Percentiles rank a stretch among this genome's conserved stretches.
Evolutionary conservation across 2,113 vertebrate species (phyloP).

Genomic region (Cacatua alba): DNA sequence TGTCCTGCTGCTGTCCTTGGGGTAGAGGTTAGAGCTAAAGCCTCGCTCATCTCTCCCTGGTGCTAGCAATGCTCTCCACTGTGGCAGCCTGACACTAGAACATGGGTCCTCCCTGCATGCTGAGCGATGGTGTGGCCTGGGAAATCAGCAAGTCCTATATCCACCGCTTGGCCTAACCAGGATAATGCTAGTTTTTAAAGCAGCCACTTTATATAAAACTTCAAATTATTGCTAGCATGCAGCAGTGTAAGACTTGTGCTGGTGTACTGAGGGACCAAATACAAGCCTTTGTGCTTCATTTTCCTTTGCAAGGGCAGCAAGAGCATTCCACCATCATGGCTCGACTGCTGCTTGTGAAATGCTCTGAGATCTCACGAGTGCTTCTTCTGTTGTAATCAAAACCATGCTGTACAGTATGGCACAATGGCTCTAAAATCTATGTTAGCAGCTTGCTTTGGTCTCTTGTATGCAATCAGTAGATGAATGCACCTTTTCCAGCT

Average conservation of each 20-base stretch:
- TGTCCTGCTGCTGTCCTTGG: not conserved
- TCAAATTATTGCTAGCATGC: not conserved
- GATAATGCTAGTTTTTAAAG: not conserved
- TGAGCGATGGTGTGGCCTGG: not conserved
- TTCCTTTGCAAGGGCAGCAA: not conserved
- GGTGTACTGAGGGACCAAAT: not conserved
- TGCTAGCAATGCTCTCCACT: not conserved
- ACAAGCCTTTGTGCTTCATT: not conserved
- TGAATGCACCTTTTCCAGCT: accelerated
- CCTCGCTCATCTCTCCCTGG: no score
- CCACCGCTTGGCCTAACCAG: not conserved
- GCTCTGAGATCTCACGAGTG: not conserved
- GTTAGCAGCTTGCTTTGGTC: not conserved
- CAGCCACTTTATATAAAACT: not conserved
- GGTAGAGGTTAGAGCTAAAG: not conserved
- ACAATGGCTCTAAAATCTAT: accelerated
- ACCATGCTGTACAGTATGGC: not conserved
- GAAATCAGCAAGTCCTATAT: not conserved
- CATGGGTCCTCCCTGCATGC: not conserved
- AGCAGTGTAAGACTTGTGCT: not conserved
- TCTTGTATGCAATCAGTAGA: no score
- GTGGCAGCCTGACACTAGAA: not conserved
- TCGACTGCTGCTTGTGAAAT: not conserved
- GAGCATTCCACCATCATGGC: not conserved
- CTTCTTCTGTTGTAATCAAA: not conserved